phyloP scores from a whole-genome alignment of 1,140 invertebrate genomes.

The Bombus turneri region DNA sequence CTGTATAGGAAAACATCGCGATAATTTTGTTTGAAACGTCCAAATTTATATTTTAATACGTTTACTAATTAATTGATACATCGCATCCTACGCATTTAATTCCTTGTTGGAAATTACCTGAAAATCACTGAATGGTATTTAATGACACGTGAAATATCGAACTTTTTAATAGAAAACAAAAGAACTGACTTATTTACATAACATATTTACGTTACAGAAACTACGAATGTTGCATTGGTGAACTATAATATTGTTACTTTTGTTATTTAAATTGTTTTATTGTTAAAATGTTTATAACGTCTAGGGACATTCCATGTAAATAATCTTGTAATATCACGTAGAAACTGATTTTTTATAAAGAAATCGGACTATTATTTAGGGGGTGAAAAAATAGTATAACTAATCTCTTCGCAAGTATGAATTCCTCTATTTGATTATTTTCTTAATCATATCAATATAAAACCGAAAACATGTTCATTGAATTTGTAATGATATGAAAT shows the following conservation, averaged over 20 bases:
- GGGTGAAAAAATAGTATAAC: not conserved
- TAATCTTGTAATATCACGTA: not conserved
- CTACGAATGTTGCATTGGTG: not conserved
- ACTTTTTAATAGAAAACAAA: not conserved
- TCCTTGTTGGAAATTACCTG: not conserved
- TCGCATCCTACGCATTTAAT: constrained; percentile 12
- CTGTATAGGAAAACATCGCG: not conserved
- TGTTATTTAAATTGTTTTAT: constrained; percentile 2
- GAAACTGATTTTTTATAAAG: not conserved
- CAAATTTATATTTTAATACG: not conserved
- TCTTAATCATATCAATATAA: not conserved
- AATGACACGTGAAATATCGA: not conserved
- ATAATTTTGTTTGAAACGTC: not conserved
- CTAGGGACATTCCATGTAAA: constrained; percentile 38
- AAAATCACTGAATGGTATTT: not conserved
- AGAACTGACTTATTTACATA: not conserved
- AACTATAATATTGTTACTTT: not conserved
- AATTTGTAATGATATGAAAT: constrained; percentile 16
- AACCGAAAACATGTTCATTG: not conserved
- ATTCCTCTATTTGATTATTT: not conserved
- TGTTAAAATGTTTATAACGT: not conserved
- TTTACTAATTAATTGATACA: not conserved
- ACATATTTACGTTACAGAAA: too few relatives aligned
- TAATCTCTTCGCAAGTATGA: not conserved
- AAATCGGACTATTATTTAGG: not conserved